phyloP scores from a whole-genome alignment of 2,888 invertebrate species.

The Chromoteleia sp. region DNA sequence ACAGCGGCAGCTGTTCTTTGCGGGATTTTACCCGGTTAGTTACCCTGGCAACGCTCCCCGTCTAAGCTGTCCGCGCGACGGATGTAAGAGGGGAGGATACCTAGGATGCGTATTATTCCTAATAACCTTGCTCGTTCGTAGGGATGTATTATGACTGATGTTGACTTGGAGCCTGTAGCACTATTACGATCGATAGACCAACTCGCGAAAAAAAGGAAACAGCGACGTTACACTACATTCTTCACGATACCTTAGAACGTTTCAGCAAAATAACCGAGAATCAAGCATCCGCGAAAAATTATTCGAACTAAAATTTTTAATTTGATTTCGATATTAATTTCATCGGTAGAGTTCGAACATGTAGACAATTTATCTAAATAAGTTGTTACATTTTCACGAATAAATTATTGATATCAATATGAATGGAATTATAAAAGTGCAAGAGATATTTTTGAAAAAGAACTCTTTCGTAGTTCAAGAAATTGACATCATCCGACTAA shows the following conservation, averaged over 20 bases:
- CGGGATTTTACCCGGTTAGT: slow-evolving; percentile 84
- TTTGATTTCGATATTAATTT: no score
- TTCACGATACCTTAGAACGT: not conserved
- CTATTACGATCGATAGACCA: slow-evolving; percentile 75
- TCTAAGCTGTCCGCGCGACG: slow-evolving; percentile 73
- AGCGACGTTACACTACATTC: slow-evolving; percentile 65
- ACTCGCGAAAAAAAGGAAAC: slow-evolving; percentile 72
- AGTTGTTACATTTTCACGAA: no score
- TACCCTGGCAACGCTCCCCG: slow-evolving; percentile 81
- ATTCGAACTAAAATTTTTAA: no score
- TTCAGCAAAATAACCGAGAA: not conserved
- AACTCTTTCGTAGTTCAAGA: no score
- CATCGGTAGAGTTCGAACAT: no score
- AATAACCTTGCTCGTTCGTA: slow-evolving; percentile 83
- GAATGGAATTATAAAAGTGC: no score
- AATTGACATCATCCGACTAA: no score
- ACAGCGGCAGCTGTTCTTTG: slow-evolving; percentile 82
- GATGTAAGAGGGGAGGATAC: slow-evolving; percentile 73
- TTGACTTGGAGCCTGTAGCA: slow-evolving; percentile 82
- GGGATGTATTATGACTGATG: slow-evolving; percentile 84
- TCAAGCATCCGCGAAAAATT: no score
- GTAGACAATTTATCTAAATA: no score
- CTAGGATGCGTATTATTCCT: slow-evolving; percentile 85
- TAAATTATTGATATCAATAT: no score
- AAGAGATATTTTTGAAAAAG: no score